These are phyloP conservation scores for Sminthurinus aureus DNA, from an alignment of 2,888 invertebrate genomes.

Conservation along the genomic window DNA sequence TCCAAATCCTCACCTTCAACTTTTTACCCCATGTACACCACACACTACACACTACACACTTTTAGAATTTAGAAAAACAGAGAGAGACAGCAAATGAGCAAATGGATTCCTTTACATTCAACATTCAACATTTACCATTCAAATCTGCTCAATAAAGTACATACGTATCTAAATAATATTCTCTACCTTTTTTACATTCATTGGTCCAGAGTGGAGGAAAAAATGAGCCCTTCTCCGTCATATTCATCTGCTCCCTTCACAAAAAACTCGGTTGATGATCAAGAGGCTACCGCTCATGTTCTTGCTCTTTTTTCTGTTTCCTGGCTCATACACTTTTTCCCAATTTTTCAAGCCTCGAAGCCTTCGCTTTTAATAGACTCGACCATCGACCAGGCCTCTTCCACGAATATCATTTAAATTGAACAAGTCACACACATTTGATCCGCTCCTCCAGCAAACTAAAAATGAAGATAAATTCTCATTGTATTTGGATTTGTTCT, in stretches of 20 bases:
- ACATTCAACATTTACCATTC: not conserved
- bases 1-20: slow-evolving; percentile 10
- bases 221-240: not conserved
- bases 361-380: slow-evolving; percentile 6
- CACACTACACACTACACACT: not conserved
- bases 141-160: not conserved
- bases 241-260: not conserved
- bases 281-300: not conserved
- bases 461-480: not conserved
- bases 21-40: not conserved
- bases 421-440: slow-evolving; percentile 36
- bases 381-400: not conserved
- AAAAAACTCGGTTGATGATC: not conserved
- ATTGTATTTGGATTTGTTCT: not conserved
- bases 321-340: not conserved
- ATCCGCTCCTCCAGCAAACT: slow-evolving; percentile 20
- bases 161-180: too few relatives aligned
- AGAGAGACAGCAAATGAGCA: not conserved
- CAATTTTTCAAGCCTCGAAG: not conserved
- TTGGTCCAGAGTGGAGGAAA: not conserved
- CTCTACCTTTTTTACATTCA: not conserved
- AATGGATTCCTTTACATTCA: not conserved
- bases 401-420: slow-evolving; percentile 14
- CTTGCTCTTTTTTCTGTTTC: not conserved
- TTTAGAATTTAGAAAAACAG: not conserved